Conservation (phyloP, 2,113 vertebrate species). For the Eupsittula cactorum region DNA sequence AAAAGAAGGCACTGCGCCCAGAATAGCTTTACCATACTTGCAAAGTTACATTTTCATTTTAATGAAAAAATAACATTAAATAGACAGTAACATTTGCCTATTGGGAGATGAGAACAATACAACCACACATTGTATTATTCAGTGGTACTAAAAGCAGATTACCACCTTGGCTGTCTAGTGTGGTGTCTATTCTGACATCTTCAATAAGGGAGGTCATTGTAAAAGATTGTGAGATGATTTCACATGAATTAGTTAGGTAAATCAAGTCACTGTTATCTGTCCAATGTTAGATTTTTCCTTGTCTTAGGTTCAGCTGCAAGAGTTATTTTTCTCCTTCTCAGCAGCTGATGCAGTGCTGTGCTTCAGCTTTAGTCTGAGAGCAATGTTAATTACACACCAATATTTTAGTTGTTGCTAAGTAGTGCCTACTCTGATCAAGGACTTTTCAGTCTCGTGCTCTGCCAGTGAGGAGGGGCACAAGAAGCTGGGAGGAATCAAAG, state of each 20-base stretch:
- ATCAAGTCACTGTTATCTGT: neutral
- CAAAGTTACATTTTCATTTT: slow-evolving; percentile 49
- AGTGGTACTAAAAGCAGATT: neutral
- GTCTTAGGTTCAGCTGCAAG: neutral
- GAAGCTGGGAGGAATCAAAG: neutral
- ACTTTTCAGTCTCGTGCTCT: neutral
- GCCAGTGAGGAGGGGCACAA: neutral
- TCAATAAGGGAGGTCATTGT: neutral
- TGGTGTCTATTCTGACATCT: neutral
- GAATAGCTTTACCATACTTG: slow-evolving; percentile 11
- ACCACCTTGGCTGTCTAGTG: neutral
- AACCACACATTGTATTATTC: neutral
- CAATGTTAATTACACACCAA: neutral
- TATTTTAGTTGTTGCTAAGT: neutral
- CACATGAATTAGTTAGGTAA: neutral
- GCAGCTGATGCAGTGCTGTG: neutral
- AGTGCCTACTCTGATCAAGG: neutral
- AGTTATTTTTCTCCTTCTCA: neutral
- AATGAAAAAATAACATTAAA: slow-evolving; percentile 42
- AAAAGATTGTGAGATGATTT: neutral
- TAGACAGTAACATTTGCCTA: neutral
- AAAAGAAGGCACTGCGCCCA: neutral
- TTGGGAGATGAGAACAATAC: slow-evolving; percentile 2
- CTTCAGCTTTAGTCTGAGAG: neutral
- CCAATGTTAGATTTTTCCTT: neutral